A percentile compares a stretch with the other conserved stretches of the same genome.
Conservation (phyloP, 2,113 vertebrate species). For the Dicentrarchus labrax region DNA sequence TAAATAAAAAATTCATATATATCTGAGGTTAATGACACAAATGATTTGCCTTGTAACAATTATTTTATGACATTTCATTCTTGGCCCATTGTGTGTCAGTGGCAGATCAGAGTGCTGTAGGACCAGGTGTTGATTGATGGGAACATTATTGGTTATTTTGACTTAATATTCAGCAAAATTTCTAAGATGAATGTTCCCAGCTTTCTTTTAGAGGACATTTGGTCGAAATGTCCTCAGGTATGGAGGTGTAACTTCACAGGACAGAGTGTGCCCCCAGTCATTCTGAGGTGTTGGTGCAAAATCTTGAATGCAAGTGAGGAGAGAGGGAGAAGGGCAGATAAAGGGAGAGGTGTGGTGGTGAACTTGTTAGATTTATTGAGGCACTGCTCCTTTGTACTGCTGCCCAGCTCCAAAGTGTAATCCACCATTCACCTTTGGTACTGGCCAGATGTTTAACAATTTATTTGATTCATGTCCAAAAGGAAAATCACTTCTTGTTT, state of each 20-base stretch:
- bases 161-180: background rate
- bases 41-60: slow-evolving; percentile 4
- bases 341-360: background rate
- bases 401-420: background rate
- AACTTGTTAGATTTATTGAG: slow-evolving; percentile 18
- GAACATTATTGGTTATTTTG: slow-evolving; percentile 14
- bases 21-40: background rate
- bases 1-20: slow-evolving; percentile 25
- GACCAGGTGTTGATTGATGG: slow-evolving; percentile 41
- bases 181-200: slow-evolving; percentile 25
- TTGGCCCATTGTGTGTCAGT: background rate
- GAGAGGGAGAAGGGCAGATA: background rate
- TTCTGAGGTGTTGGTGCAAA: slow-evolving; percentile 8
- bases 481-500: slow-evolving; percentile 3
- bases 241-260: background rate
- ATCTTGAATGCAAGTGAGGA: background rate
- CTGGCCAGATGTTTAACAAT: background rate
- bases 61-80: slow-evolving; percentile 37
- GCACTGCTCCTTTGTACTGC: background rate
- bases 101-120: background rate
- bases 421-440: background rate
- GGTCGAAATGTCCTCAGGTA: slow-evolving; percentile 7
- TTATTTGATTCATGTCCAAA: slow-evolving; percentile 13
- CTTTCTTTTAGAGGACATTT: background rate
- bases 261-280: background rate